These are phyloP conservation scores for Cepaea hortensis DNA, from an alignment of 2,888 invertebrate species.

Conservation along the genomic window DNA sequence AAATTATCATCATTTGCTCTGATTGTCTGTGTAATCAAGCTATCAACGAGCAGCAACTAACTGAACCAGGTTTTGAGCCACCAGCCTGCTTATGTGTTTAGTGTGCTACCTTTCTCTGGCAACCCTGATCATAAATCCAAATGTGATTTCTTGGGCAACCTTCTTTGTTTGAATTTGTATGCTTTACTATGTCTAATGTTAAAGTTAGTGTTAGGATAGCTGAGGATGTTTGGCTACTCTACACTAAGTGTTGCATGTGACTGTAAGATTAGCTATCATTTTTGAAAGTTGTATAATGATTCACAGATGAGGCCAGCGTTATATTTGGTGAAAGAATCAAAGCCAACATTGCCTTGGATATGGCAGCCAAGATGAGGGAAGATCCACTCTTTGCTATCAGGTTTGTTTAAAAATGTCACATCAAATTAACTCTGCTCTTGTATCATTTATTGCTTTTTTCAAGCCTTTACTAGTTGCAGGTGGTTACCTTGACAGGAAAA, in stretches of 20 bases:
- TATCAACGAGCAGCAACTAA: too few relatives aligned
- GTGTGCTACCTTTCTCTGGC: too few relatives aligned
- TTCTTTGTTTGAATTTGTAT: too few relatives aligned
- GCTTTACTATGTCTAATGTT: too few relatives aligned
- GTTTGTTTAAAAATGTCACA: constrained; percentile 54
- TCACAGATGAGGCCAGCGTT: constrained; percentile 67
- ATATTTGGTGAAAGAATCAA: constrained; percentile 71
- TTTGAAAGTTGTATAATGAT: not conserved
- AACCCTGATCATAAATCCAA: too few relatives aligned
- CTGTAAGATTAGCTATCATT: not conserved
- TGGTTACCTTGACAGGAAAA: too few relatives aligned
- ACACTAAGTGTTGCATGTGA: not conserved
- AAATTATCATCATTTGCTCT: too few relatives aligned
- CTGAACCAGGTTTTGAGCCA: too few relatives aligned
- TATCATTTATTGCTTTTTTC: not conserved
- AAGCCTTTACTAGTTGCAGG: not conserved
- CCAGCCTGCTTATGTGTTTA: too few relatives aligned
- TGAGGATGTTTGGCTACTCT: not conserved
- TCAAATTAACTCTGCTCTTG: not conserved
- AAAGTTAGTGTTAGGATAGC: not conserved
- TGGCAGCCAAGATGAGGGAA: constrained; percentile 91
- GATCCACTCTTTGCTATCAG: constrained; percentile 93
- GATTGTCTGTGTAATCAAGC: too few relatives aligned
- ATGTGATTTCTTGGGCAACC: too few relatives aligned
- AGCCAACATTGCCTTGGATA: constrained; percentile 81